Evolutionary conservation across 2,797 vertebrate species (phyloP), one percentile per base, ranked within the genome.

Genomic region (Rhinogobio ventralis): DNA sequence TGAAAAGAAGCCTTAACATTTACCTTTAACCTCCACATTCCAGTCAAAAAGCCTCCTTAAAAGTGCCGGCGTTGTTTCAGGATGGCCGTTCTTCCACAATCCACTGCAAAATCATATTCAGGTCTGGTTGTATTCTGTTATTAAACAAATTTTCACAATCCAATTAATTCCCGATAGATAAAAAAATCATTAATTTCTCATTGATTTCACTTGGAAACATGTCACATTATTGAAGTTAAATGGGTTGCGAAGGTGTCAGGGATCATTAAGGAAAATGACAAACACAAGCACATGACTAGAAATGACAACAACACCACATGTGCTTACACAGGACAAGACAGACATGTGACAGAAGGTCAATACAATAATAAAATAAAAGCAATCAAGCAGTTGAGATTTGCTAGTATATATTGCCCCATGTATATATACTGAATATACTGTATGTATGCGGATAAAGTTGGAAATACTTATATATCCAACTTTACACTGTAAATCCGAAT

Each of bases 181-280:
- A 75, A 75, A 62, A 76, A 39, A 19, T 23, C 0, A 53, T 33
- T n/a, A 0, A n/a, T 76, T 57, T 75, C 13, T 76, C 11, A 42
- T 23, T 25, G 7, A 57, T 76, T 76, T 57, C 33, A 25, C 30
- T 55, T 75, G 30, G 20, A 75, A 55, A 75, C 33, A 17, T 36
- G 20, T n/a, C 73, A 39, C 51, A 76, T 36, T 55, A 55, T 75
- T 53, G 10, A 76, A 51, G 25, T 49, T 51, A 30, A 73, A 76
- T 57, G 53, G 13, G 33, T 57, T 57, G 74, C 23, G 13, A 76
- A 57, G 55, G 42, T n/a, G 33, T 17, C 51, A 51, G n/a, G n/a
- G n/a, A n/a, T n/a, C n/a, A n/a, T n/a, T n/a, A n/a, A n/a, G n/a
- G n/a, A n/a, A n/a, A n/a, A n/a, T n/a, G n/a, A n/a, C n/a, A n/a